A percentile compares a stretch with the other conserved stretches of the same genome.
Evolutionary conservation across 2,888 invertebrate genomes (phyloP).

Genomic region (Andrena bicolor): DNA sequence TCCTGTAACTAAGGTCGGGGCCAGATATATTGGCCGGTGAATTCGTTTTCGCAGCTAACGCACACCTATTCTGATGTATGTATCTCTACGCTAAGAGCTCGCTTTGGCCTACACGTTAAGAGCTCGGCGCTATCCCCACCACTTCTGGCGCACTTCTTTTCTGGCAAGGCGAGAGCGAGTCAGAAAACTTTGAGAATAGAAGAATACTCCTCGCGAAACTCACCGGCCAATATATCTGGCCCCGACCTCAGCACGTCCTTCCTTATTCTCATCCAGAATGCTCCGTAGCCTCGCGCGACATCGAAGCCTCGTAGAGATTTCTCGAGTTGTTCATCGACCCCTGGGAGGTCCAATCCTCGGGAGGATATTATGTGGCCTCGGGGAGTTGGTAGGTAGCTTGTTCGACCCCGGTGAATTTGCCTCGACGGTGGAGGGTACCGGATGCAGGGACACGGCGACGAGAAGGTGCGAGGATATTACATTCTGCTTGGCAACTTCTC

Average conservation of each 20-base stretch:
- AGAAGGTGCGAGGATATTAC: constrained; percentile 67
- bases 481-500: constrained; percentile 64
- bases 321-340: constrained; percentile 12
- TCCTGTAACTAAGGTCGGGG: no score
- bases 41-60: no score
- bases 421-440: constrained; percentile 18
- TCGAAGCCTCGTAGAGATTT: background rate
- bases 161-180: no score
- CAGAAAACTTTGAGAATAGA: no score
- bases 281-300: background rate
- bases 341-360: constrained; percentile 50
- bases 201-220: no score
- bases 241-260: background rate
- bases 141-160: no score
- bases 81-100: no score
- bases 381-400: constrained; percentile 51
- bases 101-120: no score
- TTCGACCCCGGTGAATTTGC: constrained; percentile 33
- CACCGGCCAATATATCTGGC: no score
- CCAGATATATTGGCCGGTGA: no score
- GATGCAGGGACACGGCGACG: constrained; percentile 36
- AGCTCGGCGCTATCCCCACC: no score
- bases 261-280: constrained; percentile 1
- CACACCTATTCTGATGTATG: no score
- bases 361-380: constrained; percentile 70